Evolutionary conservation across 2,888 invertebrate species (phyloP).

Genomic region (Pyrochroa serraticornis): DNA sequence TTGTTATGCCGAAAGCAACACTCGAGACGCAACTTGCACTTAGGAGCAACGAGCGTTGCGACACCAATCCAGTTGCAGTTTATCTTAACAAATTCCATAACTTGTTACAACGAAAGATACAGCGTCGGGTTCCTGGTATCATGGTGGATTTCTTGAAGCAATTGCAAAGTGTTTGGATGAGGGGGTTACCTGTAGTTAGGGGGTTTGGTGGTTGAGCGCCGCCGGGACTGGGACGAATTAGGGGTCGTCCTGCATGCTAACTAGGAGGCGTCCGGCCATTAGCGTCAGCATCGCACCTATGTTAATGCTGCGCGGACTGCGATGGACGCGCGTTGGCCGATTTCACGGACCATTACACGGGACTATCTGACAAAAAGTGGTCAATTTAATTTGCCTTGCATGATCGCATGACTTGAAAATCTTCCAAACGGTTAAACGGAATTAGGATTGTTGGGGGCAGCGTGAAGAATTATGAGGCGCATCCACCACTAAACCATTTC

Average conservation of each 20-base stretch:
- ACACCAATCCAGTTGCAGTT: no score
- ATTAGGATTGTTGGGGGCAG: conserved; percentile 26
- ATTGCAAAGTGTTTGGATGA: no score
- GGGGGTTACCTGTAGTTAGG: no score
- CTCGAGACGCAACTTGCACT: conserved; percentile 2
- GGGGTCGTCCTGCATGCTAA: conserved; percentile 13
- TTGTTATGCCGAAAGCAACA: conserved; percentile 15
- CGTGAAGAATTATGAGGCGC: conserved; percentile 22
- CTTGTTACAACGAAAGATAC: no score
- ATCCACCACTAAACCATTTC: conserved; percentile 18
- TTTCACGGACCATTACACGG: conserved; percentile 34
- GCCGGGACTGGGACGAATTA: no score
- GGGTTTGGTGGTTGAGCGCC: no score
- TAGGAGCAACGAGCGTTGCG: no score
- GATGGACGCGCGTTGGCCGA: conserved; percentile 22
- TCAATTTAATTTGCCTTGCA: conserved; percentile 37
- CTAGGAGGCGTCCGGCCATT: conserved; percentile 2
- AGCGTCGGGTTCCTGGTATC: no score
- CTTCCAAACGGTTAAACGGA: conserved; percentile 30
- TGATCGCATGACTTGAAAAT: conserved; percentile 36
- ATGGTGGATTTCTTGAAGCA: no score
- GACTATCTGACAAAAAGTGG: conserved; percentile 36
- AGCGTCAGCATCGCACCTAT: conserved; percentile 17
- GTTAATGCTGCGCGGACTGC: conserved; percentile 18
- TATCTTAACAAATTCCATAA: no score